Evolutionary conservation across 2,888 invertebrate genomes (phyloP), one percentile per base, ranked within the genome.

Genomic region (Rhagophthalmus giganteus): DNA sequence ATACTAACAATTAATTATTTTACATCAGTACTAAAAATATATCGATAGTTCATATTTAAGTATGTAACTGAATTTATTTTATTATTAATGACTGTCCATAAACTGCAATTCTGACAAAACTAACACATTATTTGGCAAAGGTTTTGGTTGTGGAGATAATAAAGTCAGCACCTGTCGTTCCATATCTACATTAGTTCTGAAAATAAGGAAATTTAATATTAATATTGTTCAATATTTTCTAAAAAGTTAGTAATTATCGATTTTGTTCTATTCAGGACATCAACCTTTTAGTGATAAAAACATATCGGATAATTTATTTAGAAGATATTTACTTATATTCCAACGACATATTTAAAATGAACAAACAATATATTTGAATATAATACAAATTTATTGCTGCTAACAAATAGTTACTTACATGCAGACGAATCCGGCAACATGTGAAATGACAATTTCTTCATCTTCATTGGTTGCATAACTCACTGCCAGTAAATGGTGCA

Each of bases 111-210:
- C 95, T 0, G 95, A 94, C 14, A 94, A 78, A 31, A 98, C 76
- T 24, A 97, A 78, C 35, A 95, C 80, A 2, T 87, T 89, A 74
- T 90, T 88, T 13, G 96, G 96, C 32, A 98, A 76, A 1, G 96
- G 97, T 28, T 93, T 84, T 2, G 95, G 94, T 70, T 95, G 94
- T 0, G 97, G 97, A 0, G 96, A 93, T 25, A 98, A 79, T 12
- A 98, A 82, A 16, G 94, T 96, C 55, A 96, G 79, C 9, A 83
- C 84, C 75, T 94, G 92, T 16, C 90, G 81, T 27, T 95, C 95
- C 67, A 83, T 81, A 71, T 97, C 94, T 12, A 97, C 90, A 42
- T 89, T 90, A 8, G 94, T 94, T 9, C 94, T 94, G 79, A 12
- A 80, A 79, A 55, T 50, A 56, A 53, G 54, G 51, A 34, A 28